Conservation (phyloP, 1,140 invertebrate species). For the Ericerus pela region DNA sequence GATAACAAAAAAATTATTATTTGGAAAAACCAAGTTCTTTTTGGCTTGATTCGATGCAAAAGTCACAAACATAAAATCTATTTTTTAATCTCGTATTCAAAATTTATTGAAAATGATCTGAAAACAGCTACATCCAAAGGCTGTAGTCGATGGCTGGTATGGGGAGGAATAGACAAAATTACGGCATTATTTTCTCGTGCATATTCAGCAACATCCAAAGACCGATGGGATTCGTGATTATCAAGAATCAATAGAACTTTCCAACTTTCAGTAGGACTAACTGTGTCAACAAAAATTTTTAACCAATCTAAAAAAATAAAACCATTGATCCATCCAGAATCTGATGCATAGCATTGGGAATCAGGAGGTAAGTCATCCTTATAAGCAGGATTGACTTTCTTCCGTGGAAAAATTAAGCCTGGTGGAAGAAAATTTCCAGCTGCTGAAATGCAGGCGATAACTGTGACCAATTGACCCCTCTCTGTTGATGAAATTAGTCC, state of each 20-base stretch:
- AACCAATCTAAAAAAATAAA: conserved; percentile 23
- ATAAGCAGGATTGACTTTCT: conserved; percentile 31
- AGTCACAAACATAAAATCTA: too few relatives aligned
- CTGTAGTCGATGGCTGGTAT: conserved; percentile 30
- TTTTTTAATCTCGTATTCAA: too few relatives aligned
- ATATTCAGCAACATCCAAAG: conserved; percentile 15
- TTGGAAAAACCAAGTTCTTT: too few relatives aligned
- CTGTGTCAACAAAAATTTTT: conserved; percentile 29
- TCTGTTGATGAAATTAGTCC: conserved; percentile 32
- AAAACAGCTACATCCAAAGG: conserved; percentile 29
- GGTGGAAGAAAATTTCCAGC: conserved; percentile 31
- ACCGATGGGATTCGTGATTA: conserved; percentile 28
- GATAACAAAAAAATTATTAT: too few relatives aligned
- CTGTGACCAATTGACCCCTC: conserved; percentile 32
- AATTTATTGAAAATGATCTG: conserved; percentile 30
- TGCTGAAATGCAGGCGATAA: conserved; percentile 29
- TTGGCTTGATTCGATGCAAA: too few relatives aligned
- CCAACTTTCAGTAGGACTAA: conserved; percentile 18
- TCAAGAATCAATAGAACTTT: conserved; percentile 30
- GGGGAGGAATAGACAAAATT: conserved; percentile 29
- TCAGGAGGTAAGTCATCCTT: conserved; percentile 31
- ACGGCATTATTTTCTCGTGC: conserved; percentile 28
- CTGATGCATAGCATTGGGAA: conserved; percentile 26
- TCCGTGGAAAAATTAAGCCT: conserved; percentile 31
- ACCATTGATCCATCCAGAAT: conserved; percentile 27